phyloP scores from a whole-genome alignment of 2,888 invertebrate genomes.

The Labia minor region DNA sequence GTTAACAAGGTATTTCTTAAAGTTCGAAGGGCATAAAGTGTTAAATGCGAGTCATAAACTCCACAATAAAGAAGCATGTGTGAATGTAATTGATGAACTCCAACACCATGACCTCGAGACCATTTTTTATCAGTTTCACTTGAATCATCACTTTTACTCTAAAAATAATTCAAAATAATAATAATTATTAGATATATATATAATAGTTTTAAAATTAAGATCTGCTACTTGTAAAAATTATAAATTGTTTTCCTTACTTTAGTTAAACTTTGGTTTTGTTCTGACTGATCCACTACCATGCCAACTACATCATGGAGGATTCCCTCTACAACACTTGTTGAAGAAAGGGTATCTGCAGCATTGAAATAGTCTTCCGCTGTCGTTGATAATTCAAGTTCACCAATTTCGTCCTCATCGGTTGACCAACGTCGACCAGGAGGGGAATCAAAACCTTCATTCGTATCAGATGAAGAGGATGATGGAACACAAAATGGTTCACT shows the following conservation, averaged over 20 bases:
- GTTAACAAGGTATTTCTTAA: conserved; percentile 59
- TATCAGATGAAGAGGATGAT: neutral
- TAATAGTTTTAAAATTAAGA: no score
- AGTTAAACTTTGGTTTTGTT: conserved; percentile 8
- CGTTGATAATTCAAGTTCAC: conserved; percentile 44
- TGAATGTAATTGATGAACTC: conserved; percentile 65
- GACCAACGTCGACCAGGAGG: conserved; percentile 14
- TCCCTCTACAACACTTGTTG: conserved; percentile 42
- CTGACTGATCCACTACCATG: conserved; percentile 35
- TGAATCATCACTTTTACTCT: conserved; percentile 16
- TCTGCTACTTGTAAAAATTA: neutral
- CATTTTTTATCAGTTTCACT: neutral
- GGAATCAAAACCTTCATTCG: neutral
- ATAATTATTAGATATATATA: neutral
- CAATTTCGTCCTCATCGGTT: conserved; percentile 38
- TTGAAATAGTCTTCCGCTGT: conserved; percentile 56
- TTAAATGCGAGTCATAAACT: conserved; percentile 61
- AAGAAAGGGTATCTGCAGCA: conserved; percentile 32
- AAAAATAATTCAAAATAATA: neutral
- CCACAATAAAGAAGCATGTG: conserved; percentile 73
- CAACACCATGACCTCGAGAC: conserved; percentile 31
- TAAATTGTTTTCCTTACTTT: neutral
- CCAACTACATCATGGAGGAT: conserved; percentile 49
- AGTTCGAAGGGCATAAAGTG: conserved; percentile 61
- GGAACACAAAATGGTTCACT: neutral